Percentiles rank a stretch among this genome's conserved stretches.
Conservation (phyloP, 2,113 vertebrate genomes). For the Eidolon helvum region DNA sequence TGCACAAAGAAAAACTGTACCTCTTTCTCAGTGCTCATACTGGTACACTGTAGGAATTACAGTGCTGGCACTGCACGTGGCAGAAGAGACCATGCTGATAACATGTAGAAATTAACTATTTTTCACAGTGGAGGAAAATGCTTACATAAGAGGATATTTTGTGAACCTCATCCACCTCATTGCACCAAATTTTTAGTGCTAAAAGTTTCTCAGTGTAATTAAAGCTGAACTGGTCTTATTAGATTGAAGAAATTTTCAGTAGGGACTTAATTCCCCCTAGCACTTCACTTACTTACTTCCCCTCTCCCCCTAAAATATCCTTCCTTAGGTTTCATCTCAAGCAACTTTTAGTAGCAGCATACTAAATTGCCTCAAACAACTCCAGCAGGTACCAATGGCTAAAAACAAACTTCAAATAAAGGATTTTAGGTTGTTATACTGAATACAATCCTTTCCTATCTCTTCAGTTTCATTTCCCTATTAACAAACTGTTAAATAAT, state of each 20-base stretch:
- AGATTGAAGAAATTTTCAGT: slow-evolving; percentile 65
- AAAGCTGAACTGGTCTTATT: slow-evolving; percentile 68
- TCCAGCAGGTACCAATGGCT: neutral
- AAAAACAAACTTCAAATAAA: slow-evolving; percentile 2
- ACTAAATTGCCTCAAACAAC: slow-evolving; percentile 16
- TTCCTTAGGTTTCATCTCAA: neutral
- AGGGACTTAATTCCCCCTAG: slow-evolving; percentile 53
- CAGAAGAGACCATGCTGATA: neutral
- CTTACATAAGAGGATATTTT: neutral
- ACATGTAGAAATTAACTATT: neutral
- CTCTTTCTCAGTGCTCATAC: neutral
- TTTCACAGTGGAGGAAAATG: neutral
- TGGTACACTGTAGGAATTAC: neutral
- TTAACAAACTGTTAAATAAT: slow-evolving; percentile 8
- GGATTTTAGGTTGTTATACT: neutral
- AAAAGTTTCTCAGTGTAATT: slow-evolving; percentile 55
- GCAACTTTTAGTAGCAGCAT: neutral
- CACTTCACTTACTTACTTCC: slow-evolving; percentile 28
- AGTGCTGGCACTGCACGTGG: neutral
- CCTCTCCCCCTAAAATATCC: neutral
- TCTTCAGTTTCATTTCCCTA: slow-evolving; percentile 7
- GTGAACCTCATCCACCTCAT: neutral
- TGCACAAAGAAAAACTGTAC: neutral
- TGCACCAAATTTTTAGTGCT: slow-evolving; percentile 37
- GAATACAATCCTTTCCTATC: neutral